Percentiles rank a stretch among this genome's conserved stretches.
These are phyloP conservation scores for Gasteruption jaculator DNA, from an alignment of 2,888 invertebrate species.

Conservation along the genomic window DNA sequence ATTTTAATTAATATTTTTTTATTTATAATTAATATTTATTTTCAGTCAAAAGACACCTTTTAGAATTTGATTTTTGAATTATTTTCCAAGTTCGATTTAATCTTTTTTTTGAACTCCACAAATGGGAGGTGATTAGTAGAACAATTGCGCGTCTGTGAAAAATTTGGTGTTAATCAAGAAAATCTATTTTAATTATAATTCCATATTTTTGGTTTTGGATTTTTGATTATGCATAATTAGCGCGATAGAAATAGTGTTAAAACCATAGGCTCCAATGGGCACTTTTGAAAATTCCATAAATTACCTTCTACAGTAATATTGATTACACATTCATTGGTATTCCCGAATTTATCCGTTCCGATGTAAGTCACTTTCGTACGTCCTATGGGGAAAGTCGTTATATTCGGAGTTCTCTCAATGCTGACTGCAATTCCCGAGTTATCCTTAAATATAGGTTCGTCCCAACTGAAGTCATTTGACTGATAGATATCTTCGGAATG, in stretches of 20 bases:
- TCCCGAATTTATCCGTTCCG: slow-evolving; percentile 58
- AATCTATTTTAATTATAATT: too few relatives aligned
- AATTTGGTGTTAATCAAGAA: too few relatives aligned
- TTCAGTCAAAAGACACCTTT: not conserved
- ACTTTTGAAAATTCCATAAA: not conserved
- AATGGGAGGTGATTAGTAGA: too few relatives aligned
- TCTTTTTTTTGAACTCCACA: too few relatives aligned
- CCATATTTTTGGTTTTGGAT: too few relatives aligned
- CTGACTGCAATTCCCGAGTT: slow-evolving; percentile 53
- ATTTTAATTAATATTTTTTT: not conserved
- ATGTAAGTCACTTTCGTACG: slow-evolving; percentile 57
- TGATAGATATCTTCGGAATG: slow-evolving; percentile 39
- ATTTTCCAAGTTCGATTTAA: too few relatives aligned
- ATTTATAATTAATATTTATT: slow-evolving; percentile 1
- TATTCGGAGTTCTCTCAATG: slow-evolving; percentile 50
- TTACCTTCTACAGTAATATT: slow-evolving; percentile 60
- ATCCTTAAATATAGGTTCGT: slow-evolving; percentile 58
- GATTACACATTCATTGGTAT: slow-evolving; percentile 58
- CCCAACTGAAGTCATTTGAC: slow-evolving; percentile 56
- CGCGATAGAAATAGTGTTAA: too few relatives aligned
- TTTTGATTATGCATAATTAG: too few relatives aligned
- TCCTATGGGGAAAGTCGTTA: slow-evolving; percentile 55
- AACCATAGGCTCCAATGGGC: not conserved
- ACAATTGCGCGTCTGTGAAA: too few relatives aligned
- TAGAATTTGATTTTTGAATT: too few relatives aligned